Evolutionary conservation across 1,140 invertebrate species (phyloP), one percentile per base, ranked within the genome.

Genomic region (Limonius californicus): DNA sequence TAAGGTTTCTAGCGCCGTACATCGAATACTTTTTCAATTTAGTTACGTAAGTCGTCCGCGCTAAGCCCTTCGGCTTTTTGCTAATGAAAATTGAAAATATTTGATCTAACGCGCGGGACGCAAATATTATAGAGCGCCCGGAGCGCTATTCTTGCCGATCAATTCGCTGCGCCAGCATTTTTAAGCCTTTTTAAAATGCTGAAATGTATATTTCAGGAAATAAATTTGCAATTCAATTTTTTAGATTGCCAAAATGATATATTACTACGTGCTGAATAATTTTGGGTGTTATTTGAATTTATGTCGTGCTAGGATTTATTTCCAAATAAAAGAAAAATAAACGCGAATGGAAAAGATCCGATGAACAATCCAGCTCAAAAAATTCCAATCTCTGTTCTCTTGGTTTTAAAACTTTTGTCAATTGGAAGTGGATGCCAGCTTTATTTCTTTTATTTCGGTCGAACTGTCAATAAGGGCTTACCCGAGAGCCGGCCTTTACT

Each of bases 361-460:
- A 45, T 45, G 42, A 45, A 45, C 42, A 6, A 6, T 12, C 3
- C 42, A 45, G n/a, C 35, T 18, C 35, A 32, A 45, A 19, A 54
- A 54, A 54, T 45, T 58, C 57, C 35, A 20, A 58, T 58, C 43
- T 58, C 56, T 58, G 11, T 45, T 32, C 14, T 56, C 21, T 39
- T 45, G 42, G 42, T 45, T 45, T 45, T 45, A 45, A 45, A 45
- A 18, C 16, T 45, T 50, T 50, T 50, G 45, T 50, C 45, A 56
- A 39, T 56, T 30, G 27, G 54, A 56, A 56, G 32, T 56, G 27
- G 18, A 27, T 61, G 50, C 59, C 20, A 14, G 32, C 54, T 61
- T 55, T 61, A 61, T 61, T 61, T 61, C 59, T 61, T 61, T 60
- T 53, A 39, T 60, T 60, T 61, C 59, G 32, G 35, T 39, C 27